Base-by-base conservation (phyloP, 2,113 vertebrate genomes). In the Chlamydotis undulata region DNA sequence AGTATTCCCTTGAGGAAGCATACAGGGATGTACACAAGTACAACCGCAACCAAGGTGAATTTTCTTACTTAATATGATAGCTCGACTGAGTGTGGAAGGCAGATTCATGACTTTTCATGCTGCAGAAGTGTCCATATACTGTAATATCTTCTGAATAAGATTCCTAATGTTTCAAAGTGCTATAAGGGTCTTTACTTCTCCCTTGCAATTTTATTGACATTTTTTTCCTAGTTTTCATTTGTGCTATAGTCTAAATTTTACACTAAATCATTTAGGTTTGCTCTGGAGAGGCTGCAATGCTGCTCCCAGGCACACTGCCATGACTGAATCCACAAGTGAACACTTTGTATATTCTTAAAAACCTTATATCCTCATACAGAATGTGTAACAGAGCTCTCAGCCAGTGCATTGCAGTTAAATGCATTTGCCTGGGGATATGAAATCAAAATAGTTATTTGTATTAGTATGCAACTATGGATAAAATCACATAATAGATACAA, bases 161-260 rank as follows among this genome's bases (percentile, higher is more conserved):
- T 31, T 94, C 59, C 77, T 90, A 94, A 93, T 79, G 69, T 95
- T 93, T 95, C 88, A 92, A 85, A 93, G 83, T 96, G 89, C 89
- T 95, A 74, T 28, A 84, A 81, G 87, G 86, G 82, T 95, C 81
- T 94, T 91, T 96, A 75, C 81, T 94, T 96, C 83, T 94, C n/a
- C 69, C 84, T 93, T 94, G 81, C 83, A 97, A 92, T 97, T 97
- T 94, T 96, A 97, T 96, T 97, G 96, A 95, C 70, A 87, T 92
- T 96, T 97, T 95, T 97, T 77, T 93, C 65, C 74, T 95, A 49
- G 50, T 93, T 96, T 97, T 95, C 87, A 94, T 95, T 95, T 90
- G 83, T 92, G 65, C 83, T 90, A 45, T 68, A 91, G 45, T 95
- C 94, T 96, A 97, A 91, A 96, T 94, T 97, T 80, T 96, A 86